Evolutionary conservation across 1,140 invertebrate species (phyloP).

Genomic region (Drosophila grimshawi): DNA sequence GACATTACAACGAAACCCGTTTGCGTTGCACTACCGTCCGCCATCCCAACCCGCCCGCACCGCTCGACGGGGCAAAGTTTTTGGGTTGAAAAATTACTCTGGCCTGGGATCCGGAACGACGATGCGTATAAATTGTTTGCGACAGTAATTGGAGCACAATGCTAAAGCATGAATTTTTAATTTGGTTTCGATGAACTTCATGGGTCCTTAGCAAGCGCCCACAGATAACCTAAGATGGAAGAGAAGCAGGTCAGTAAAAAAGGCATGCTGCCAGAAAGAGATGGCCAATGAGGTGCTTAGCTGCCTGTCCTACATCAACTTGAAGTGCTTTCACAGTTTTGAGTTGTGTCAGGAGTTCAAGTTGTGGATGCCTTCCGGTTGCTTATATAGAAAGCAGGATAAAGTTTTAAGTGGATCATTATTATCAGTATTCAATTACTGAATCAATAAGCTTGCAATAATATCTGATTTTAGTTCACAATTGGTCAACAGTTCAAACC

Average conservation of each 20-base stretch:
- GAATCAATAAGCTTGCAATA: neutral
- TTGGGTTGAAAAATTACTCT: slow-evolving; percentile 66
- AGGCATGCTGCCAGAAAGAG: neutral
- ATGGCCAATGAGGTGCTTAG: neutral
- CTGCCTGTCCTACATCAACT: slow-evolving; percentile 2
- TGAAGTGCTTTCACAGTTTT: neutral
- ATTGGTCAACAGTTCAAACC: no score
- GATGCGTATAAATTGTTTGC: slow-evolving; percentile 74
- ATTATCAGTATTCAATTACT: neutral
- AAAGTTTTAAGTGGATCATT: slow-evolving; percentile 1
- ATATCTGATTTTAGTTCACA: neutral
- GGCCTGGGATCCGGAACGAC: slow-evolving; percentile 9
- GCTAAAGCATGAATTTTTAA: slow-evolving; percentile 77
- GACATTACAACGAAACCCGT: slow-evolving; percentile 69
- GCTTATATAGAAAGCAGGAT: neutral
- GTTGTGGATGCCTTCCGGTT: neutral
- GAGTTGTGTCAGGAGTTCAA: neutral
- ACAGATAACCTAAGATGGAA: neutral
- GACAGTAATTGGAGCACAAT: slow-evolving; percentile 77
- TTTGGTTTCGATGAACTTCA: slow-evolving; percentile 61
- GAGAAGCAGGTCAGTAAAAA: neutral
- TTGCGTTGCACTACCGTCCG: slow-evolving; percentile 13
- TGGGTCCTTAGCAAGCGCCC: slow-evolving; percentile 12
- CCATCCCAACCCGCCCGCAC: neutral
- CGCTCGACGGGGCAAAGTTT: slow-evolving; percentile 49